A percentile compares a stretch with the other conserved stretches of the same genome.
These are phyloP conservation scores for Echinops telfairi DNA, from an alignment of 2,113 vertebrate genomes.

Conservation along the genomic window DNA sequence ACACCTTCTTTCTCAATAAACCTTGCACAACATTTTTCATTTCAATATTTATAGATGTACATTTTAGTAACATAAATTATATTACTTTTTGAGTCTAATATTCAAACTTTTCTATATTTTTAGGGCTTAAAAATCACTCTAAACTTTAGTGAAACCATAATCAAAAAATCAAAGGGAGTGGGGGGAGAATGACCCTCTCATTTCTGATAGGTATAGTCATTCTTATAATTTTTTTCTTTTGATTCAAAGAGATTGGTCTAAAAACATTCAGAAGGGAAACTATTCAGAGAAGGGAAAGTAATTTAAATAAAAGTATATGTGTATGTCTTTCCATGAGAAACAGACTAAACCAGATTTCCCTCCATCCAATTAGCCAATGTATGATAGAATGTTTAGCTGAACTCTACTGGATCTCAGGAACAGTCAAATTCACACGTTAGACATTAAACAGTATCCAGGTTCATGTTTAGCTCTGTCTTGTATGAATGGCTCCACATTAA, in stretches of 20 bases:
- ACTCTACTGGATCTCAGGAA: neutral
- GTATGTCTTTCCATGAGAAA: too few species aligned
- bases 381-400: neutral
- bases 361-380: neutral
- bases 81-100: conserved; percentile 23
- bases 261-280: neutral
- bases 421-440: neutral
- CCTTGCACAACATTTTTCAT: neutral
- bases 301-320: too few species aligned
- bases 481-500: neutral
- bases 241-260: neutral
- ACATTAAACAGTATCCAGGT: neutral
- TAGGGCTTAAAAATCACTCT: neutral
- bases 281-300: neutral
- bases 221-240: conserved; percentile 37
- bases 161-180: conserved; percentile 2
- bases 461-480: neutral
- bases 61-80: neutral
- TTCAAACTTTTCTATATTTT: conserved; percentile 4
- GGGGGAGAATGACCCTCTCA: neutral
- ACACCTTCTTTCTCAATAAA: too few species aligned
- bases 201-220: neutral
- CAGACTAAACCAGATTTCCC: neutral
- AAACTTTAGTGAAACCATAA: conserved; percentile 27
- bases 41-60: neutral